These are phyloP conservation scores for Drosophila arawakana DNA, from an alignment of 1,140 invertebrate species.

Conservation along the genomic window DNA sequence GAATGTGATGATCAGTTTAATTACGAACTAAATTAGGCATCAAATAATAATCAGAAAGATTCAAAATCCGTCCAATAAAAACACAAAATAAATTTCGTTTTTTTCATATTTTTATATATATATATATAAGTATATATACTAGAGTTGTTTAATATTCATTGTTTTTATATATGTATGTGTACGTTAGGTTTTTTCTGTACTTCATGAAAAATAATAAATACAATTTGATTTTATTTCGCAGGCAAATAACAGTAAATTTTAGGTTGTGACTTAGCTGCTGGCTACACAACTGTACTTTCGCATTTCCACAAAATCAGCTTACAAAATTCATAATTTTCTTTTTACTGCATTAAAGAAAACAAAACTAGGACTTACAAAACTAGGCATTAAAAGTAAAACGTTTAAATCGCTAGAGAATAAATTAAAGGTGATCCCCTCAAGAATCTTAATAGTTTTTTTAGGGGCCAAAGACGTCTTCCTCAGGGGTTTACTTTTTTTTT, in stretches of 20 bases:
- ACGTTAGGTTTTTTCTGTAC: conserved; percentile 50
- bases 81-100: conserved; percentile 51
- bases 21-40: conserved; percentile 2
- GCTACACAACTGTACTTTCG: conserved; percentile 38
- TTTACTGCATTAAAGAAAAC: conserved; percentile 39
- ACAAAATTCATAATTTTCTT: neutral
- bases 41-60: conserved; percentile 35
- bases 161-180: conserved; percentile 12
- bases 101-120: conserved; percentile 30
- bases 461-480: neutral
- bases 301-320: conserved; percentile 8
- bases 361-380: conserved; percentile 60
- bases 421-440: conserved; percentile 47
- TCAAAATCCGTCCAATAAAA: conserved; percentile 39
- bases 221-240: conserved; percentile 32
- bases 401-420: conserved; percentile 72
- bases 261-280: conserved; percentile 27
- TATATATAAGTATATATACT: conserved; percentile 24
- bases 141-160: conserved; percentile 46
- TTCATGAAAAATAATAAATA: conserved; percentile 68
- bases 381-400: conserved; percentile 38
- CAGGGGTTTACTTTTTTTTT: neutral
- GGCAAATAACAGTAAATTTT: conserved; percentile 37
- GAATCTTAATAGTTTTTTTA: no score
- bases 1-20: conserved; percentile 7